phyloP scores from a whole-genome alignment of 2,888 invertebrate genomes.

The Nemoura dubitans region DNA sequence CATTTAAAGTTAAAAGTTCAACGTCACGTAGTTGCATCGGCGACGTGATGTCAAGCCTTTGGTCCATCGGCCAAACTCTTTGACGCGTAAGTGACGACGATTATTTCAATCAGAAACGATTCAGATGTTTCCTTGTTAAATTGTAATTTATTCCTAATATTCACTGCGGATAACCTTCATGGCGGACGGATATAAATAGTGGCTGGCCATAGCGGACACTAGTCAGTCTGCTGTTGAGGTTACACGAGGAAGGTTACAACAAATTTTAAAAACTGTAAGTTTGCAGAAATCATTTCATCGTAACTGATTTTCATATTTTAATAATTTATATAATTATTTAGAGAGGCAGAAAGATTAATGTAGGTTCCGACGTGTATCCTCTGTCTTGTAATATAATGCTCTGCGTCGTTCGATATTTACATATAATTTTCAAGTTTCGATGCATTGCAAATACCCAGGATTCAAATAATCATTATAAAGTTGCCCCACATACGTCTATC shows the following conservation, averaged over 20 bases:
- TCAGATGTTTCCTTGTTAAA: not conserved
- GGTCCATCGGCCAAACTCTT: not conserved
- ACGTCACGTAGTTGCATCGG: not conserved
- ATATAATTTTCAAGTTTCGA: not conserved
- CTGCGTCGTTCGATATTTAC: not conserved
- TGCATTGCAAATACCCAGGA: not conserved
- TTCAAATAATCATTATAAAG: not conserved
- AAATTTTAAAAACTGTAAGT: not conserved
- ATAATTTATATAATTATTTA: too few relatives aligned
- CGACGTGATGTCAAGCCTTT: not conserved
- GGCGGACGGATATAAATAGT: not conserved
- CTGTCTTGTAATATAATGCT: not conserved
- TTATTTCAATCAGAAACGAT: not conserved
- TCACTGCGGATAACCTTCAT: not conserved
- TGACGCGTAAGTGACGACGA: not conserved
- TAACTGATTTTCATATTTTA: too few relatives aligned
- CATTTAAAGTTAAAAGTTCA: not conserved
- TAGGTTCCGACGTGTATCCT: not conserved
- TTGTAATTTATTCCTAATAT: not conserved
- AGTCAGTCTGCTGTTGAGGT: not conserved
- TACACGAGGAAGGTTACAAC: not conserved
- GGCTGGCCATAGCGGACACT: not conserved
- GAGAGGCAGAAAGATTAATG: not conserved
- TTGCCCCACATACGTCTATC: slow-evolving; percentile 7
- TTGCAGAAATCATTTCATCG: not conserved